A percentile compares a stretch with the other conserved stretches of the same genome.
These are phyloP conservation scores for Leptobrachium ailaonicum DNA, from an alignment of 2,113 vertebrate genomes.

Conservation along the genomic window DNA sequence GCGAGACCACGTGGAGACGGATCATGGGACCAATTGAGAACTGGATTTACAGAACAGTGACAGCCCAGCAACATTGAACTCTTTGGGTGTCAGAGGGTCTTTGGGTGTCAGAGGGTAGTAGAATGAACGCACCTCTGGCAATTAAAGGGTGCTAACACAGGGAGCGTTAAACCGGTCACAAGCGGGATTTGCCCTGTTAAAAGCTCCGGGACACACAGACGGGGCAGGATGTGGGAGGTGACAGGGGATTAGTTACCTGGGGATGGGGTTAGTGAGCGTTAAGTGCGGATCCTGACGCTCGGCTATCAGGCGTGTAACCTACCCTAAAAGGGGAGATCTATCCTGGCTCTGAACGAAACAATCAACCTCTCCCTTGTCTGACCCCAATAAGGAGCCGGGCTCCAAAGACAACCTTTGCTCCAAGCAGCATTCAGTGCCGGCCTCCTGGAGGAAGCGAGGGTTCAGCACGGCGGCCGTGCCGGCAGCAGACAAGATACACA, in stretches of 20 bases:
- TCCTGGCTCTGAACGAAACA: constrained; percentile 69
- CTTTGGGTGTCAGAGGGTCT: too few species aligned
- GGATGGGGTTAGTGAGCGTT: constrained; percentile 61
- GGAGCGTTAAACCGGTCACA: too few species aligned
- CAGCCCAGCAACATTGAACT: too few species aligned
- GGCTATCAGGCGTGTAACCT: constrained; percentile 64
- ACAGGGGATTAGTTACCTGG: constrained; percentile 57
- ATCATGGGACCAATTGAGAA: too few species aligned
- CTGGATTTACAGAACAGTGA: too few species aligned
- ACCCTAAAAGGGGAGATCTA: constrained; percentile 72
- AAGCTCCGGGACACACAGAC: constrained; percentile 41
- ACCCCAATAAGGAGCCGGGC: constrained; percentile 77
- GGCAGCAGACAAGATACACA: constrained; percentile 96
- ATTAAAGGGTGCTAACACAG: too few species aligned
- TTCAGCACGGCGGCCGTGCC: constrained; percentile 95
- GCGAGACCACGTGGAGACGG: too few species aligned
- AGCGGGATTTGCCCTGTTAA: constrained; percentile 28
- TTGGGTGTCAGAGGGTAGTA: too few species aligned
- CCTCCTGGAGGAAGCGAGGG: constrained; percentile 92
- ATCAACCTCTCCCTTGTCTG: constrained; percentile 77
- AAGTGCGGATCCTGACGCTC: constrained; percentile 61
- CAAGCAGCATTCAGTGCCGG: constrained; percentile 82
- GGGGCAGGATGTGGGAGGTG: constrained; percentile 49
- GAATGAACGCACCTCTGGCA: too few species aligned
- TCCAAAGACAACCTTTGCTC: constrained; percentile 90